phyloP scores from a whole-genome alignment of 2,797 vertebrate species.

The Heterohyrax brucei region DNA sequence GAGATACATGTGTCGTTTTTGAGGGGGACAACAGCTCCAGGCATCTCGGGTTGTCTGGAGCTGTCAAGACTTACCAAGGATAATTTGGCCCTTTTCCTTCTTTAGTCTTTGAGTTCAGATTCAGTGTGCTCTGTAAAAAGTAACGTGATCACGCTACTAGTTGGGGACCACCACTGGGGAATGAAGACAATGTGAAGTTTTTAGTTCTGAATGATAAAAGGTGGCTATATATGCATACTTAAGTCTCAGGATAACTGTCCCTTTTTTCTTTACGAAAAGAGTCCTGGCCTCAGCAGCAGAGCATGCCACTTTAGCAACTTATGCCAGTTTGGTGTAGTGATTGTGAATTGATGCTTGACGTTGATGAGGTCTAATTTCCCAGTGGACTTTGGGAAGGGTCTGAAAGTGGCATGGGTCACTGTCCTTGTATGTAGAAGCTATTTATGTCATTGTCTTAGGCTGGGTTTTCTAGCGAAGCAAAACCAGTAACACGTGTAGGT shows the following conservation, averaged over 20 bases:
- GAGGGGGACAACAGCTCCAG: conserved; percentile 67
- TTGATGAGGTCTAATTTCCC: conserved; percentile 86
- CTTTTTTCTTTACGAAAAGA: conserved; percentile 76
- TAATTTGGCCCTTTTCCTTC: conserved; percentile 64
- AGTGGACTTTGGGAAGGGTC: conserved; percentile 69
- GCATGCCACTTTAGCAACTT: conserved; percentile 76
- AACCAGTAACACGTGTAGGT: no score
- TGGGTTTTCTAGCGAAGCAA: no score
- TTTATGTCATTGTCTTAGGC: conserved; percentile 34
- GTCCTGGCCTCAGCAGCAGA: conserved; percentile 73
- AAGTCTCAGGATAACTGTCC: conserved; percentile 79
- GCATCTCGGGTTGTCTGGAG: conserved; percentile 73
- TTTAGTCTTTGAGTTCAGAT: conserved; percentile 58
- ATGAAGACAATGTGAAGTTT: conserved; percentile 58
- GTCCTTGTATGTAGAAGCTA: conserved; percentile 37
- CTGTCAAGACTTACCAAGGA: conserved; percentile 70
- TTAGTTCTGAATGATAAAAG: conserved; percentile 68
- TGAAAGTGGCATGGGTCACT: conserved; percentile 65
- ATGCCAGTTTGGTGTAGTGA: conserved; percentile 81
- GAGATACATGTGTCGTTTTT: conserved; percentile 83
- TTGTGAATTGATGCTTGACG: conserved; percentile 83
- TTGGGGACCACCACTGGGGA: background rate
- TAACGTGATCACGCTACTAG: background rate
- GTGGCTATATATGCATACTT: conserved; percentile 76
- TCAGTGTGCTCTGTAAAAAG: conserved; percentile 51